Evolutionary conservation across 2,113 vertebrate species (phyloP).

Genomic region (Pantherophis guttatus): DNA sequence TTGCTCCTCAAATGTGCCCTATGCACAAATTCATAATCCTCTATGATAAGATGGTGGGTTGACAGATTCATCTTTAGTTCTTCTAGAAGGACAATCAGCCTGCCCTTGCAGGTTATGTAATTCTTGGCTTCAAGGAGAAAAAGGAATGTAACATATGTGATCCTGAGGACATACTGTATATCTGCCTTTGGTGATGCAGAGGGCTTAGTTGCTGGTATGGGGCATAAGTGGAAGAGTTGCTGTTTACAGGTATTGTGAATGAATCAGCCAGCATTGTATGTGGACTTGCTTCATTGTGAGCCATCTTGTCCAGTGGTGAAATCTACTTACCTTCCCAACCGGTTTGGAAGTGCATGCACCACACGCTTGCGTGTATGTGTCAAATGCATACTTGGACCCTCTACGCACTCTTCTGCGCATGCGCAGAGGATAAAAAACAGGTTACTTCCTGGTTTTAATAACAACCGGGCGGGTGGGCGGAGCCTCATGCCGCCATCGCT

Average conservation of each 20-base stretch:
- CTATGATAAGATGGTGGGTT: neutral
- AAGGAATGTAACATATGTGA: neutral
- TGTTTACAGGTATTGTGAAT: neutral
- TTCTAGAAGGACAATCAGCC: neutral
- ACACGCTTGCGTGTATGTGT: too few relatives aligned
- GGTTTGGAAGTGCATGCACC: too few relatives aligned
- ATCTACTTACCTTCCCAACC: too few relatives aligned
- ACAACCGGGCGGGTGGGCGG: too few relatives aligned
- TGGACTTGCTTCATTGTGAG: neutral
- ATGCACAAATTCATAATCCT: neutral
- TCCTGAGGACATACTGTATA: neutral
- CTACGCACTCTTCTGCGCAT: too few relatives aligned
- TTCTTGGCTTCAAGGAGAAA: neutral
- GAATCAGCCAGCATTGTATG: neutral
- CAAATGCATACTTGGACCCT: too few relatives aligned
- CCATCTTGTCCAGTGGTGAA: neutral
- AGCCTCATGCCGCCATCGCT: too few relatives aligned
- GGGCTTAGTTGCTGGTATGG: neutral
- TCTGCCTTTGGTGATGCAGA: neutral
- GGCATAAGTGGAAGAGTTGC: neutral
- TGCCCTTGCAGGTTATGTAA: neutral
- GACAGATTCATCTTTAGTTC: neutral
- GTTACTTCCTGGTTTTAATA: too few relatives aligned
- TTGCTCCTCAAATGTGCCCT: neutral
- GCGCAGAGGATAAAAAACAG: too few relatives aligned